Evolutionary conservation across 2,113 vertebrate species (phyloP), one percentile per base, ranked within the genome.

Genomic region (Anarhynchus alexandrinus): DNA sequence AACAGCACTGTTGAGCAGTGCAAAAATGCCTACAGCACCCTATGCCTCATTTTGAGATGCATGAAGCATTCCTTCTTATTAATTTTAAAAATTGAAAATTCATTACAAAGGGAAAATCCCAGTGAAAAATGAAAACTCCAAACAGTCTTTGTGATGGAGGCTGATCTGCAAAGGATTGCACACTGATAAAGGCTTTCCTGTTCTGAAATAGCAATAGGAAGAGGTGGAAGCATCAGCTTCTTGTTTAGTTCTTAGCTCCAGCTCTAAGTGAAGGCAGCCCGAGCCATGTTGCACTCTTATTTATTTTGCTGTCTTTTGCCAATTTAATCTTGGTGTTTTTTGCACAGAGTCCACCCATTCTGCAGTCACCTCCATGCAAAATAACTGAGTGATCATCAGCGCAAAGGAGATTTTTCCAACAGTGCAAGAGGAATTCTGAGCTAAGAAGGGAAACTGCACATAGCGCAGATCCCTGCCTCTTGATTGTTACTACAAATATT

Each of bases 141-240:
- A 52, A 49, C 23, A 52, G 23, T 30, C 32, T 81, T 77, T 83
- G 42, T 17, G 40, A 47, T 43, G 26, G 38, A 86, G 26, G 72
- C 49, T 92, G 72, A 76, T 70, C 47, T 74, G 52, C 64, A 92
- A 70, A 79, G 59, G 40, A 57, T 0, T 88, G 57, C 42, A 77
- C 11, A 21, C 64, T 88, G 88, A 92, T 71, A 93, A 86, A 96
- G 59, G 23, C 21, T 90, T 94, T 95, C 92, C 82, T 96, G 88
- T 92, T 74, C 74, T 94, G 86, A 95, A 96, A 88, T 42, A 94
- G 42, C 62, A 94, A 84, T 94, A 94, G 88, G 77, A 96, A 94
- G 80, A 94, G 42, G 65, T 94, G 77, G 95, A 96, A 95, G 40
- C 61, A 92, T 95, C 77, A 79, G 29, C 19, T 87, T 71, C 88